A percentile compares a stretch with the other conserved stretches of the same genome.
Evolutionary conservation across 2,113 vertebrate genomes (phyloP).

Genomic region (Trichechus manatus): DNA sequence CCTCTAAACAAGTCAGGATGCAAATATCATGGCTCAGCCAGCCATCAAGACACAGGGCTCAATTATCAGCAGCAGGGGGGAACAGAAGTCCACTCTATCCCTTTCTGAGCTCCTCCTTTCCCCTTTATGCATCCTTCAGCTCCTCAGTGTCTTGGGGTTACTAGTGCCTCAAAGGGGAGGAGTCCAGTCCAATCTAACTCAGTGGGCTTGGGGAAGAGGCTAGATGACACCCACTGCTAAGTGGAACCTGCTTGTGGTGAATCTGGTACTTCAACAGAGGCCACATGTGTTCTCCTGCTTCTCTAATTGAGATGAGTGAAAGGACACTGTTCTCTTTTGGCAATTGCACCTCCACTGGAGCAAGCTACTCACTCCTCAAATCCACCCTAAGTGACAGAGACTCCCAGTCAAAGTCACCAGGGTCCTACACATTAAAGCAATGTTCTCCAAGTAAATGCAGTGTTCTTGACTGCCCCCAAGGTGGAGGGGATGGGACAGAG

Average conservation of each 20-base stretch:
- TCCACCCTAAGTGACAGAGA: neutral
- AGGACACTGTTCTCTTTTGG: neutral
- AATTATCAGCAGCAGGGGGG: neutral
- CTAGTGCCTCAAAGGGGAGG: neutral
- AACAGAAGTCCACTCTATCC: neutral
- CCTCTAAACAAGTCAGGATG: neutral
- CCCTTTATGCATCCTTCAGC: neutral
- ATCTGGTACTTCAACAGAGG: neutral
- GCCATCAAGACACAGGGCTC: neutral
- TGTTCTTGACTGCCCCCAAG: no score
- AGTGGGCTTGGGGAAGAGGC: neutral
- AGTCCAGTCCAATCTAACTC: neutral
- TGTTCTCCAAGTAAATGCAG: no score
- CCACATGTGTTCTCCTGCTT: neutral
- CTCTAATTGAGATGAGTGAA: neutral
- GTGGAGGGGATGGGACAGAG: neutral
- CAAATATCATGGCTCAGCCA: neutral
- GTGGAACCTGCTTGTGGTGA: neutral
- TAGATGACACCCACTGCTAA: neutral
- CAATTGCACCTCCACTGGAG: neutral
- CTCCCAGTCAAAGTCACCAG: neutral
- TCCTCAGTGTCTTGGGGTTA: neutral
- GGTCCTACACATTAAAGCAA: neutral
- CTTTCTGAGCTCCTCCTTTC: neutral
- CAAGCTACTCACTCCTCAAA: neutral